These are phyloP conservation scores for Cryptus armator DNA, from an alignment of 2,888 invertebrate species.

Conservation along the genomic window DNA sequence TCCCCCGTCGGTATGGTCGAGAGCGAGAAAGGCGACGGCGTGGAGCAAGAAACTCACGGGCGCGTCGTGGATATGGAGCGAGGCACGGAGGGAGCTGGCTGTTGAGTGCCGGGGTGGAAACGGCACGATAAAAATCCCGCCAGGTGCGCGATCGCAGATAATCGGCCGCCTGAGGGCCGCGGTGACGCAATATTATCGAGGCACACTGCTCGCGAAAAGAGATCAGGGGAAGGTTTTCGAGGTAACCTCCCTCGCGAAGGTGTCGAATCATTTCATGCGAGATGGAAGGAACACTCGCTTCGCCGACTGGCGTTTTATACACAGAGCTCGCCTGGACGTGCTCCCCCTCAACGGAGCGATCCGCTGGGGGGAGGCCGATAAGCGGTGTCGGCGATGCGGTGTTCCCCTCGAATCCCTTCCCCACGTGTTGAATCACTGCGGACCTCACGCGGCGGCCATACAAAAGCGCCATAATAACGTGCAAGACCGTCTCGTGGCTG, in stretches of 20 bases:
- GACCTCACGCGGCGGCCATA: slow-evolving; percentile 70
- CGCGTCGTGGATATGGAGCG: slow-evolving; percentile 71
- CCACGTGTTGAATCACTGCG: slow-evolving; percentile 72
- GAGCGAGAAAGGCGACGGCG: slow-evolving; percentile 69
- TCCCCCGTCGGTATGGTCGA: slow-evolving; percentile 69
- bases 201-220: slow-evolving; percentile 58
- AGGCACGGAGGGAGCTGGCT: slow-evolving; percentile 45
- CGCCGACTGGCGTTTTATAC: slow-evolving; percentile 83
- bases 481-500: slow-evolving; percentile 69
- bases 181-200: slow-evolving; percentile 34
- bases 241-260: slow-evolving; percentile 67
- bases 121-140: slow-evolving; percentile 67
- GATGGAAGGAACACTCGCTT: slow-evolving; percentile 76
- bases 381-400: slow-evolving; percentile 76
- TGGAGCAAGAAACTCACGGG: slow-evolving; percentile 49
- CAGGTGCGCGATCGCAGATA: slow-evolving; percentile 37
- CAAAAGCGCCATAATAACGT: slow-evolving; percentile 74
- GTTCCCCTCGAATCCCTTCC: slow-evolving; percentile 77
- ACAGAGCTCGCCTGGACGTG: slow-evolving; percentile 78
- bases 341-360: slow-evolving; percentile 76
- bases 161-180: slow-evolving; percentile 33
- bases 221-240: no score
- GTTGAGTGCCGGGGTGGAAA: slow-evolving; percentile 20
- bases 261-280: slow-evolving; percentile 77
- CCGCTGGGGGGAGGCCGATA: slow-evolving; percentile 70